Base-by-base conservation (phyloP, 1,140 invertebrate species). In the Ectropis grisescens region DNA sequence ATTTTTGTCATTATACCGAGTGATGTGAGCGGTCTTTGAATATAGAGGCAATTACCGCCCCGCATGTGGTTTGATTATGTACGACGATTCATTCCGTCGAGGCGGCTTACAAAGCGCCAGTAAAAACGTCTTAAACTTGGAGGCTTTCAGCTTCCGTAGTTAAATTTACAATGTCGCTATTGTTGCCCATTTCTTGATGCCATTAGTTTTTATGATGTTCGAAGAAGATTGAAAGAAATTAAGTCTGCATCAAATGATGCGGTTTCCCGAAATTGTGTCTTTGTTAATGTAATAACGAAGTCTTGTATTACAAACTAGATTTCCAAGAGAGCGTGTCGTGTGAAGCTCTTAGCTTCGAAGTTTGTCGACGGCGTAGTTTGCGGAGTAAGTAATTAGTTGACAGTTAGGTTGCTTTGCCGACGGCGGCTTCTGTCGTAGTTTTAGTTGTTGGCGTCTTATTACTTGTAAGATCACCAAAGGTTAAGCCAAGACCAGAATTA, bases 1-100 rank as follows among this genome's bases (percentile, higher is more conserved):
- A 78, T 81, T 81, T 81, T 81, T 81, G 76, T 81, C 76, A 81
- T 81, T 81, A 78, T 81, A 78, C 71, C 70, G 58, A 70, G 69
- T 70, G 72, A 76, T 80, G 72, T 71, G 75, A 76, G 70, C 70
- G 70, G 61, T 58, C 70, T 74, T 67, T 80, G 72, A 81, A 76
- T 81, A 68, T 70, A 48, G 65, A 81, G 67, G 72, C 76, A 78
- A 81, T 81, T 81, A 81, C 72, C 60, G 71, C 72, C 41, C 76
- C 59, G 72, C 76, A 81, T 81, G 76, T 76, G 76, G 76, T 76
- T 81, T 81, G 62, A 76, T 81, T 81, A 78, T 81, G 67, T 68
- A 68, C 65, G 58, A 64, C 54, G 60, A 65, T 65, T 58, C 66
- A 62, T 74, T 78, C 67, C 69, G 68, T 81, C 70, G 69, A 58